phyloP scores from a whole-genome alignment of 1,140 invertebrate species.

The Panagrolaimus sp. region DNA sequence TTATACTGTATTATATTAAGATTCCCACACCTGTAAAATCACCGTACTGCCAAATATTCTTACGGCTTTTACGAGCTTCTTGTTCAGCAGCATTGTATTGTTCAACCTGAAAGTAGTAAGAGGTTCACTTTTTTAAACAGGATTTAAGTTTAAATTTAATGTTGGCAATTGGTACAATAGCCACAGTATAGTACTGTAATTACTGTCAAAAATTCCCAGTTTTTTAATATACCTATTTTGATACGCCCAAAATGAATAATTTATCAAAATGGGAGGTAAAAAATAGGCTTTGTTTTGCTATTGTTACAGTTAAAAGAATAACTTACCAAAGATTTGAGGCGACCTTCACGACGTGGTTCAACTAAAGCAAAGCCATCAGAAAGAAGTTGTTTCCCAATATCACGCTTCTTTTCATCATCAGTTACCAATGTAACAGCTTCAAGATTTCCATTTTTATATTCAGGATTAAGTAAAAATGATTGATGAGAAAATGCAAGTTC shows the following conservation, averaged over 20 bases:
- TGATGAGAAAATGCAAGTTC: constrained; percentile 72
- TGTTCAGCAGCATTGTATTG: constrained; percentile 51
- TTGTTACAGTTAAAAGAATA: no score
- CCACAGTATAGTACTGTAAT: no score
- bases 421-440: constrained; percentile 62
- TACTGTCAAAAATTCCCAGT: no score
- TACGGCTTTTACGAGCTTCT: constrained; percentile 41
- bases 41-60: constrained; percentile 54
- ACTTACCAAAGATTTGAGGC: constrained; percentile 71
- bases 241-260: background rate
- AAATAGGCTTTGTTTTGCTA: no score
- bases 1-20: no score
- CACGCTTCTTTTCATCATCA: constrained; percentile 69
- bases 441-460: constrained; percentile 65
- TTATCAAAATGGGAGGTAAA: background rate
- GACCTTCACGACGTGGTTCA: constrained; percentile 73
- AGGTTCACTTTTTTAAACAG: background rate
- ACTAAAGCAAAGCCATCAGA: constrained; percentile 76
- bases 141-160: background rate
- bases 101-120: constrained; percentile 34
- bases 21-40: no score
- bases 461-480: constrained; percentile 61
- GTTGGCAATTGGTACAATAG: background rate
- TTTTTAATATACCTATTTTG: no score
- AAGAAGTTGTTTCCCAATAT: constrained; percentile 77